Percentiles rank a stretch among this genome's conserved stretches.
phyloP scores from a whole-genome alignment of 2,113 vertebrate genomes.

The Erinaceus europaeus region DNA sequence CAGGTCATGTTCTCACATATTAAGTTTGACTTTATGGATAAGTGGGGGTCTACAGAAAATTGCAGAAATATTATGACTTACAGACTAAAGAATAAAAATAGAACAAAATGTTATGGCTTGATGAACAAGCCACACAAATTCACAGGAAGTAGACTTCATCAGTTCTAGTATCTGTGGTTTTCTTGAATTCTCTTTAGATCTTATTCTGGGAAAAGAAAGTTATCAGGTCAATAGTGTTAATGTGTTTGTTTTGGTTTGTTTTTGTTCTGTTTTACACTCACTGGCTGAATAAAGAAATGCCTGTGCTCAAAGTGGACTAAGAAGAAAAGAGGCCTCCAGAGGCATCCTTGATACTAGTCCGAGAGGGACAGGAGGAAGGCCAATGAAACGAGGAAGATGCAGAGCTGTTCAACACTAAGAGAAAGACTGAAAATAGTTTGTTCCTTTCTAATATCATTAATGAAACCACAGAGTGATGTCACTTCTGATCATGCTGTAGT shows the following conservation, averaged over 20 bases:
- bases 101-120: constrained; percentile 25
- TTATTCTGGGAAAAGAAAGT: constrained; percentile 82
- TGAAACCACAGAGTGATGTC: constrained; percentile 86
- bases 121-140: constrained; percentile 65
- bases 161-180: constrained; percentile 78
- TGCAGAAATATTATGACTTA: constrained; percentile 25
- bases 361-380: accelerated
- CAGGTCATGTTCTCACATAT: neutral
- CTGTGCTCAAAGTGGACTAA: neutral
- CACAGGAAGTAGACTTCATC: constrained; percentile 75
- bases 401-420: constrained; percentile 48
- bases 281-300: constrained; percentile 52
- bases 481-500: constrained; percentile 85
- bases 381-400: neutral
- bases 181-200: constrained; percentile 79
- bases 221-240: constrained; percentile 79
- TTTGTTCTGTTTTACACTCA: constrained; percentile 42
- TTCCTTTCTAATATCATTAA: constrained; percentile 80
- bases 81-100: constrained; percentile 32
- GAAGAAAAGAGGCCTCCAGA: constrained; percentile 32
- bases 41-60: neutral
- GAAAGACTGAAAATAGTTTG: constrained; percentile 76
- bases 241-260: constrained; percentile 67
- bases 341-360: neutral
- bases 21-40: neutral